Evolutionary conservation across 2,797 vertebrate species (phyloP), one percentile per base, ranked within the genome.

Genomic region (Poeciliopsis gracilis): DNA sequence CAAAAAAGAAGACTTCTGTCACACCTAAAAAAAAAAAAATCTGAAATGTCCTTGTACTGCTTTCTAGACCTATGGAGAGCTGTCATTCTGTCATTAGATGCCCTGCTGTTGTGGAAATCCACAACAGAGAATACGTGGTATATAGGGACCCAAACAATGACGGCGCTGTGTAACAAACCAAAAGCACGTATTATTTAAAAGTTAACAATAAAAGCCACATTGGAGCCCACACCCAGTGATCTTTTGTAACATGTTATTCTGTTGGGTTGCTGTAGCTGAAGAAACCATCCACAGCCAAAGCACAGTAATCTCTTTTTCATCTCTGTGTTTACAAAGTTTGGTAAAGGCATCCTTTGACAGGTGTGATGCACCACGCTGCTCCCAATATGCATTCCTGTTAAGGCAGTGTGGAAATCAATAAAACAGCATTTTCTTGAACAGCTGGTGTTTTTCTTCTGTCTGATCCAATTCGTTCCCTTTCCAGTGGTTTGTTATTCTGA

Each of bases 331-430:
- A 59, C 28, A 30, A 30, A 61, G n/a, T 61, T 61, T 33, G 57
- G 57, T 61, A 61, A 66, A 66, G 61, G 61, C 61, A 38, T 66
- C 61, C 33, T 66, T 23, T 38, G 61, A 66, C 30, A 66, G 13
- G n/a, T 66, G 33, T 66, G 30, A 66, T 66, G 61, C 33, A 2
- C 30, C 61, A 66, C 61, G 8, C 59, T 30, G 28, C 15, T 61
- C 59, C 28, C 30, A 30, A 33, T 30, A 61, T 61, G 30, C 30
- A 33, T 61, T 61, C 59, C 59, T 36, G 28, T 61, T 61, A 61
- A 30, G 59, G 59, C 59, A 30, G 59, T 66, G 13, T 38, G 18
- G 36, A 38, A 38, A 36, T 66, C 61, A 63, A 63, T 28, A 63
- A 38, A 63, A 20, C 30, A 63, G 61, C 16, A 20, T 36, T 36